These are phyloP conservation scores for Agapostemon virescens DNA, from an alignment of 2,888 invertebrate species.

Conservation along the genomic window DNA sequence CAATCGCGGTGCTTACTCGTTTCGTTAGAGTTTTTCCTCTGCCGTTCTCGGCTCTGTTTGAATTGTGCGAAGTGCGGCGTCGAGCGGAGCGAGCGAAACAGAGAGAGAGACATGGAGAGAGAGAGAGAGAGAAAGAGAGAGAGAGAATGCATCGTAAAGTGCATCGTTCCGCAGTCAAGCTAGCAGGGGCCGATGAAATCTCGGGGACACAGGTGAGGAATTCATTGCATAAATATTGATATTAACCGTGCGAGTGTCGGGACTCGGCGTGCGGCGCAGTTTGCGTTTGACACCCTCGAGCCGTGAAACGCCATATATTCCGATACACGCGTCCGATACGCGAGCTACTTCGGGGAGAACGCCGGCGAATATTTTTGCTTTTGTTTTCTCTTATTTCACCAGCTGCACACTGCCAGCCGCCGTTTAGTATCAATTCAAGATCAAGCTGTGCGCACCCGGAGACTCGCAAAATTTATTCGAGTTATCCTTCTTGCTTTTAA, in stretches of 20 bases:
- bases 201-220: conserved; percentile 20
- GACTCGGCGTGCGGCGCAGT: conserved; percentile 15
- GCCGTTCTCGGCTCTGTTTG: neutral
- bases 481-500: neutral
- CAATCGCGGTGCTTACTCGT: neutral
- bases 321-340: neutral
- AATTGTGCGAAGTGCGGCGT: neutral
- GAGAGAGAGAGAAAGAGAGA: neutral
- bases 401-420: neutral
- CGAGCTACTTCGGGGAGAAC: neutral
- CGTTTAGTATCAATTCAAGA: neutral
- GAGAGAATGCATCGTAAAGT: neutral
- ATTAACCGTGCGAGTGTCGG: conserved; percentile 25
- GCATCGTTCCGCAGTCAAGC: neutral
- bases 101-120: too few relatives aligned
- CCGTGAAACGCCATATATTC: neutral
- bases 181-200: conserved; percentile 6
- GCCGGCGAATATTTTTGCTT: neutral
- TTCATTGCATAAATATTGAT: conserved; percentile 40
- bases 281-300: conserved; percentile 31
- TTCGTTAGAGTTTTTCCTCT: neutral
- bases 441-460: neutral
- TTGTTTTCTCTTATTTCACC: neutral
- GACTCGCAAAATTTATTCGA: neutral
- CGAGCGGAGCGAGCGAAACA: too few relatives aligned